A percentile compares a stretch with the other conserved stretches of the same genome.
Conservation (phyloP, 64 coral and sea anemone species). For the Exaiptasia diaphana region DNA sequence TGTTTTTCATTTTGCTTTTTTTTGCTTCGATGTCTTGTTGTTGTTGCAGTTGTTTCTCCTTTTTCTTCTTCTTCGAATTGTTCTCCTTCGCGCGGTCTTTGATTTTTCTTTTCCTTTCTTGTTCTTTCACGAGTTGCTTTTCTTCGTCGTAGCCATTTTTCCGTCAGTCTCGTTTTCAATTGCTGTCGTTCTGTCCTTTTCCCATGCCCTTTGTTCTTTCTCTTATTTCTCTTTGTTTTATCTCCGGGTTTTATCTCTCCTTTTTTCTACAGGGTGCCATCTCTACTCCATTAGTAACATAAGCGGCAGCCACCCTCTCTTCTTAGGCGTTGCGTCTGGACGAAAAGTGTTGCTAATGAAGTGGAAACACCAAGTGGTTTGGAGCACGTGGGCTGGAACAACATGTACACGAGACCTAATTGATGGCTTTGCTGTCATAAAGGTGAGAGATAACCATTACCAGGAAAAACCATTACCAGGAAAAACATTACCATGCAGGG, state of each 20-base stretch:
- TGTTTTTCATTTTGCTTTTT: not conserved
- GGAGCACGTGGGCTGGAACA: conserved; percentile 69
- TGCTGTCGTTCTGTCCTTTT: too few relatives aligned
- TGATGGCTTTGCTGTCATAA: conserved; percentile 63
- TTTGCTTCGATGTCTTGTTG: not conserved
- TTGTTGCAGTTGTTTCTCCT: not conserved
- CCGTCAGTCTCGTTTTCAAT: too few relatives aligned
- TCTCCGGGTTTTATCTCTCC: too few relatives aligned
- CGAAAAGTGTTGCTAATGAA: conserved; percentile 66
- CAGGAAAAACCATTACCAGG: too few relatives aligned
- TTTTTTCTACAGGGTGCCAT: conserved; percentile 79
- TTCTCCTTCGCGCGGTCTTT: too few relatives aligned
- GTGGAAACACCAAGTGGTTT: conserved; percentile 66
- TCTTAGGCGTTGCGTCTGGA: conserved; percentile 70
- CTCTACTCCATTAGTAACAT: conserved; percentile 57
- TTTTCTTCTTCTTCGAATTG: too few relatives aligned
- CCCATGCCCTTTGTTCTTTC: too few relatives aligned
- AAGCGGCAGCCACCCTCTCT: conserved; percentile 31
- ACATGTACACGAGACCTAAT: conserved; percentile 35
- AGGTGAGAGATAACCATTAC: conserved; percentile 35
- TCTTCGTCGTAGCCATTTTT: too few relatives aligned
- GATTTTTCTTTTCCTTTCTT: too few relatives aligned
- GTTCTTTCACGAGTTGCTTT: too few relatives aligned
- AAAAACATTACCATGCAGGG: too few relatives aligned
- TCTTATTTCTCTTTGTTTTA: too few relatives aligned